Percentiles rank a stretch among this genome's conserved stretches.
Evolutionary conservation across 2,113 vertebrate genomes (phyloP).

Genomic region (Hemicordylus capensis): DNA sequence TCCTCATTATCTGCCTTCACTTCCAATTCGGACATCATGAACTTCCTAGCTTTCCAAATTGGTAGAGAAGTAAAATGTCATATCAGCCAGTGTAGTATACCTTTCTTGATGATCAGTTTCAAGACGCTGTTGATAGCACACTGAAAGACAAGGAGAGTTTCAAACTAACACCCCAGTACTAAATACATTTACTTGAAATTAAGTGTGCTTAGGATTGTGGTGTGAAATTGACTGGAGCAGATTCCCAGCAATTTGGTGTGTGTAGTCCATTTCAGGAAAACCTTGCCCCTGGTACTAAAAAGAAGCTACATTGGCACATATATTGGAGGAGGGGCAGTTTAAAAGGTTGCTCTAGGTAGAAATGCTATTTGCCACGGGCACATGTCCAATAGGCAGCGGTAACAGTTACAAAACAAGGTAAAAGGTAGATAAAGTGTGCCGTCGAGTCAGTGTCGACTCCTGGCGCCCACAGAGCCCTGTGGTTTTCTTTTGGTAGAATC

Average conservation of each 20-base stretch:
- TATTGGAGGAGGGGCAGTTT: neutral
- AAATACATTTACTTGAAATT: neutral
- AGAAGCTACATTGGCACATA: neutral
- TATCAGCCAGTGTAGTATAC: neutral
- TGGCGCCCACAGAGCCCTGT: too few species aligned
- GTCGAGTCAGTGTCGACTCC: too few species aligned
- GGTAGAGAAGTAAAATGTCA: conserved; percentile 45
- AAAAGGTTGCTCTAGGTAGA: neutral
- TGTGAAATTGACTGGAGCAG: neutral
- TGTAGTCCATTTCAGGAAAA: neutral
- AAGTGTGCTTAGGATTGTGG: neutral
- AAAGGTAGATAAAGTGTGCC: too few species aligned
- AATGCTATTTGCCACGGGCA: neutral
- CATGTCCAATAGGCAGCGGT: too few species aligned
- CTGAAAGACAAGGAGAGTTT: conserved; percentile 1
- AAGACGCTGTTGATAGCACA: neutral
- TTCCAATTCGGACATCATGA: neutral
- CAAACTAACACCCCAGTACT: neutral
- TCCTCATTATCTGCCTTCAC: neutral
- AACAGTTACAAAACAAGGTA: too few species aligned
- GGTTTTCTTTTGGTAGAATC: too few species aligned
- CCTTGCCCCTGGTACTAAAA: neutral
- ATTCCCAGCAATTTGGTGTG: neutral
- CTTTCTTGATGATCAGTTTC: neutral
- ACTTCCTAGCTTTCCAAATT: conserved; percentile 6